These are phyloP conservation scores for Stylophora pistillata DNA, from an alignment of 64 coral and sea anemone genomes.

Conservation along the genomic window DNA sequence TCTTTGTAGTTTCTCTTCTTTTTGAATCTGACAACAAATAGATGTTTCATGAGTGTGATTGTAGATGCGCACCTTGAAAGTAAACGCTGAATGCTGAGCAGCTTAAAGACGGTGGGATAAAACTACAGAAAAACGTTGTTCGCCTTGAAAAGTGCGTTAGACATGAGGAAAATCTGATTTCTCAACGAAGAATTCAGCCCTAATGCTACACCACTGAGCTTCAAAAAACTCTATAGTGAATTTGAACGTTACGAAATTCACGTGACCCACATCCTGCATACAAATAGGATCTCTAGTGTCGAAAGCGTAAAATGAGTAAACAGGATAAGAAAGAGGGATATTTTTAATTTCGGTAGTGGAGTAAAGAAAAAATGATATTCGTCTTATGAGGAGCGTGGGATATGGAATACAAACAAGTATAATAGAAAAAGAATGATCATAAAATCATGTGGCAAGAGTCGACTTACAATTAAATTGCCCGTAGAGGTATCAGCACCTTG, in stretches of 20 bases:
- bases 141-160: not conserved
- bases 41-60: not conserved
- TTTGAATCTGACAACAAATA: conserved; percentile 65
- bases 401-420: not conserved
- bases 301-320: no score
- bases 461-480: conserved; percentile 67
- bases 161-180: not conserved
- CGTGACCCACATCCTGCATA: no score
- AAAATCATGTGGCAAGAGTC: not conserved
- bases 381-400: not conserved
- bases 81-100: not conserved
- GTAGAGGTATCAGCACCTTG: conserved; percentile 60
- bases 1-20: conserved; percentile 97
- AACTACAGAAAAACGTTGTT: no score
- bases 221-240: no score
- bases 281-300: no score
- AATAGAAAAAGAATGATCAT: not conserved
- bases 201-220: no score
- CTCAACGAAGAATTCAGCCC: no score
- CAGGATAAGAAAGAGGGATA: no score
- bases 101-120: not conserved
- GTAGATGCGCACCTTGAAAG: no score
- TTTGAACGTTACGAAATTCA: no score
- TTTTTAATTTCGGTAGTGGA: no score
- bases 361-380: no score